Base-by-base conservation (phyloP, 2,797 vertebrate genomes). In the Bufotes viridis region DNA sequence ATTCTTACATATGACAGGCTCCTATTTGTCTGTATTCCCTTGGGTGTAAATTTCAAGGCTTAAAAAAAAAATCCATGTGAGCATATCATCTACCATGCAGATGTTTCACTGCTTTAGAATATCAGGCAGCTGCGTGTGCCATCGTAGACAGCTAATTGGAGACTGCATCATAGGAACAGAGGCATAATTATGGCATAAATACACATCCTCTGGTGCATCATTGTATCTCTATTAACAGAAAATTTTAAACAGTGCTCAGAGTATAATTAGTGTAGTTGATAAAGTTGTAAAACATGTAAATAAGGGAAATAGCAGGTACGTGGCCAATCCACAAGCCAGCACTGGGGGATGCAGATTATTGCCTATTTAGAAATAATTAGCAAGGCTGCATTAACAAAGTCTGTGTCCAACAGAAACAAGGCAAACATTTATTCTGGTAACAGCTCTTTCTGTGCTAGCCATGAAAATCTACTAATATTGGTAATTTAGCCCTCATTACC, bases 41-140 rank as follows among this genome's bases (percentile, higher is more conserved):
- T 96, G 96, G 96, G 96, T 96, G 95, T 96, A 96, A 95, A 96
- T 96, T 96, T 96, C 96, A 93, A 96, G 94, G 94, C 95, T 96
- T 96, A 34, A 34, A 34, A 95, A 96, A 95, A 94, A 90, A 93
- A 95, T 78, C 60, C 94, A 95, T 95, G 95, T 96, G 95, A 96
- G 95, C 95, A 92, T 96, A 96, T 96, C 96, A 96, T 96, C 96
- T 95, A 92, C 95, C 93, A 96, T 97, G 97, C 97, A 98, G 97
- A 98, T 98, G 97, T 98, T 98, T 96, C 96, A 93, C 96, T 97
- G 96, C 96, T 96, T 95, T 94, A 95, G 94, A 96, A 96, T 96
- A 97, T 96, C 96, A 96, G 96, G 97, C 97, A 98, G 97, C 97
- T 98, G 97, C 96, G 96, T 96, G 96, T 93, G 96, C 96, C 96